A percentile compares a stretch with the other conserved stretches of the same genome.
These are phyloP conservation scores for Chelonus formosanus DNA, from an alignment of 2,888 invertebrate species.

Conservation along the genomic window DNA sequence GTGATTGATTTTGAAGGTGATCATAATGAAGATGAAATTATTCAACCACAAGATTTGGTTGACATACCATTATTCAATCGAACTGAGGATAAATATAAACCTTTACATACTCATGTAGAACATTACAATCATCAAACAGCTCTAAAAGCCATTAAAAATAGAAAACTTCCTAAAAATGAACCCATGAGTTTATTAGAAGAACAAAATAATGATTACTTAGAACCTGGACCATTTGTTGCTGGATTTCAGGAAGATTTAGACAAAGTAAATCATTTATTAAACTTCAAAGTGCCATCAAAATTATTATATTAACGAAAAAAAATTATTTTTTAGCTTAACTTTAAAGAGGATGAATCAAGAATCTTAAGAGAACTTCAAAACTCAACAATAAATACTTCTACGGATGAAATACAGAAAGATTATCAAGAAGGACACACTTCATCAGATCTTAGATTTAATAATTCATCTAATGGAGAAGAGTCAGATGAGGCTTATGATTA, in stretches of 20 bases:
- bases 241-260: constrained; percentile 51
- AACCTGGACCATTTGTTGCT: constrained; percentile 43
- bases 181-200: background rate
- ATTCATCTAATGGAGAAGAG: constrained; percentile 5
- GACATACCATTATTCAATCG: constrained; percentile 41
- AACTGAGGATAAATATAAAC: constrained; percentile 55
- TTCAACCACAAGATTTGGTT: constrained; percentile 52
- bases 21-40: constrained; percentile 64
- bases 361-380: background rate
- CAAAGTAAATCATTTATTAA: constrained; percentile 40
- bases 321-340: constrained; percentile 31
- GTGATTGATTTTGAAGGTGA: constrained; percentile 51
- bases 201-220: constrained; percentile 35
- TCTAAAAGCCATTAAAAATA: constrained; percentile 29
- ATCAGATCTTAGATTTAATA: background rate
- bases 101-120: constrained; percentile 58
- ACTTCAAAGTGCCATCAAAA: background rate
- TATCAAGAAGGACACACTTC: constrained; percentile 27
- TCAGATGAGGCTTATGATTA: constrained; percentile 62
- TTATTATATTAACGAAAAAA: background rate
- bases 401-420: background rate
- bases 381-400: background rate
- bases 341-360: constrained; percentile 17
- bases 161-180: constrained; percentile 29
- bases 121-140: constrained; percentile 50